Base-by-base conservation (phyloP, 1,140 invertebrate genomes). In the Notospermus geniculatus region DNA sequence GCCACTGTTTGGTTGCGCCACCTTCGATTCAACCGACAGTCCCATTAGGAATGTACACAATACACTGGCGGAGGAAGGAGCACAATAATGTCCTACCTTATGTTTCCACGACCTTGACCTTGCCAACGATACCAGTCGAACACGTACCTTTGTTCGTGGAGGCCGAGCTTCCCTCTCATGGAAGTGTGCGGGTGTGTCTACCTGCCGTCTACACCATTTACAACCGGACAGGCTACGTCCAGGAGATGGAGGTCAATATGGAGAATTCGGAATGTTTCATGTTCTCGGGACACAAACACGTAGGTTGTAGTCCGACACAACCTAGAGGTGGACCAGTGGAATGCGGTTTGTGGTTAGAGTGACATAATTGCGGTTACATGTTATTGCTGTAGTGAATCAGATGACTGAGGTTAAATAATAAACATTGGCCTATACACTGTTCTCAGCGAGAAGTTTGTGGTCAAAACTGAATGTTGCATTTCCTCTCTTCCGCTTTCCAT, bases 211-310 rank as follows among this genome's bases (percentile, higher is more conserved):
- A 92, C 73, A 85, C 83, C 54, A 80, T 95, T 54, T 83, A 85
- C 65, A 93, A 93, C 77, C 85, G 87, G 62, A 89, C 89, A 0
- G 82, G 84, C 27, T 85, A 84, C 62, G 85, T 91, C 11, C 85
- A 91, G 53, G 88, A 90, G 54, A 79, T 94, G 13, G 86, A 86
- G 61, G 75, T 93, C 15, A 86, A 83, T 57, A 88, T 94, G 82
- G 90, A 93, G 66, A 87, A 88, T 1, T 90, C 86, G 66, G 91
- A 94, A 76, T 88, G 87, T 11, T 95, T 94, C 72, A 92, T 94
- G 90, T 94, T 91, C 83, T 86, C 91, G 68, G 92, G 92, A 2
- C 90, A 93, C 68, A 93, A 92, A 83, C 89, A 92, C 80, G 88
- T 91, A 78, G 32, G 32, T 15, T 36, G 4, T 4, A 15, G 15